Conservation (phyloP, 2,113 vertebrate species). For the Polyodon spathula region DNA sequence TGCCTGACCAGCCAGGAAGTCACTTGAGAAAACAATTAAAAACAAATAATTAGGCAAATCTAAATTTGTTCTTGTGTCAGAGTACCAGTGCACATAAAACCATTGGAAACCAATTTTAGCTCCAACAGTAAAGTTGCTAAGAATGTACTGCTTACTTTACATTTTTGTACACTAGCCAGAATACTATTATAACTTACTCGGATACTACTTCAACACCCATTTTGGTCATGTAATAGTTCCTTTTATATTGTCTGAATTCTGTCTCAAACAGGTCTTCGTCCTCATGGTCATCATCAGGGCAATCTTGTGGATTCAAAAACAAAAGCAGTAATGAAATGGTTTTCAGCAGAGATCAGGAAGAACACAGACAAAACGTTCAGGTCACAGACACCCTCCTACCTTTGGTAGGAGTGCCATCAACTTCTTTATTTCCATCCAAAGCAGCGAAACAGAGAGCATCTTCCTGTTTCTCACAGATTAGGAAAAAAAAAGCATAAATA, state of each 20-base stretch:
- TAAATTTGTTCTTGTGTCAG: too few species aligned
- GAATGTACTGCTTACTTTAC: too few species aligned
- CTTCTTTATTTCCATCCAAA: conserved; percentile 58
- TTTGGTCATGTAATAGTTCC: conserved; percentile 96
- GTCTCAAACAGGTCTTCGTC: conserved; percentile 96
- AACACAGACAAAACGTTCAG: conserved; percentile 16
- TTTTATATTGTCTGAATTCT: conserved; percentile 93
- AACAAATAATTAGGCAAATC: background rate
- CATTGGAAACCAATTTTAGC: too few species aligned
- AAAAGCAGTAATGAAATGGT: conserved; percentile 13
- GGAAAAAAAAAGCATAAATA: background rate
- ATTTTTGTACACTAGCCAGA: conserved; percentile 20
- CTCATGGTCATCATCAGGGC: conserved; percentile 73
- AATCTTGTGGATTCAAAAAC: conserved; percentile 36
- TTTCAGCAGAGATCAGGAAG: background rate
- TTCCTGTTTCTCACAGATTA: conserved; percentile 50
- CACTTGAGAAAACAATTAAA: conserved; percentile 45
- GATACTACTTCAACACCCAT: conserved; percentile 92
- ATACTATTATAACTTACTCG: conserved; percentile 66
- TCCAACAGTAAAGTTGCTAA: too few species aligned
- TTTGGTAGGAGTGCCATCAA: conserved; percentile 39
- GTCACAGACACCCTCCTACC: conserved; percentile 43
- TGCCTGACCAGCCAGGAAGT: conserved; percentile 85
- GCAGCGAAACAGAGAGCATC: conserved; percentile 61
- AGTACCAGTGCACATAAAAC: too few species aligned